These are phyloP conservation scores for Actinemys pallida DNA, from an alignment of 2,113 vertebrate species.

Conservation along the genomic window DNA sequence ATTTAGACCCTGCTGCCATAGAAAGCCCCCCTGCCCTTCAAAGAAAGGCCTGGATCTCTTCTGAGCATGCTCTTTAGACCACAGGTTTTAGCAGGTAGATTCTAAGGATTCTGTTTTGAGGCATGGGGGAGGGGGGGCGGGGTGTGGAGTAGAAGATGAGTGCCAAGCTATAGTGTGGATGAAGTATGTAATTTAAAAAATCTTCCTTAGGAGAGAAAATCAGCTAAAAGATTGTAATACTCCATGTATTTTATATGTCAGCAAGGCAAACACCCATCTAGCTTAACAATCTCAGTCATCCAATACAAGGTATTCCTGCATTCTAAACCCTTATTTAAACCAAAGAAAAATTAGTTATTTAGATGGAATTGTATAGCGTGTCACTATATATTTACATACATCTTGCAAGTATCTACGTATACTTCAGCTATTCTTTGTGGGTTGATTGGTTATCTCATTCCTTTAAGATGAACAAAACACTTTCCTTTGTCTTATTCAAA, in stretches of 20 bases:
- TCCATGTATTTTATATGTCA: background rate
- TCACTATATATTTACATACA: background rate
- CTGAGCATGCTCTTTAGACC: constrained; percentile 60
- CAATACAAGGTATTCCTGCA: background rate
- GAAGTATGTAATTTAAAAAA: constrained; percentile 5
- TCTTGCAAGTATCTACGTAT: background rate
- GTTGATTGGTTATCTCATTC: background rate
- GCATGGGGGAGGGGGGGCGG: background rate
- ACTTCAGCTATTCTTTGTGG: background rate
- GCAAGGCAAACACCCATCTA: background rate
- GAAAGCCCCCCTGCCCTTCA: constrained; percentile 44
- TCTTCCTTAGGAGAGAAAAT: background rate
- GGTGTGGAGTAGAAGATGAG: background rate
- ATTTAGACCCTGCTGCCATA: constrained; percentile 30
- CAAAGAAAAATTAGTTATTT: background rate
- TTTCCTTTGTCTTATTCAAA: background rate
- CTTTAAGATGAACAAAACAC: background rate
- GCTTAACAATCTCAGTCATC: background rate
- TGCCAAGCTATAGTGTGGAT: background rate
- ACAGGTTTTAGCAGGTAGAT: constrained; percentile 48
- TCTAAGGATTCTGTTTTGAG: constrained; percentile 56
- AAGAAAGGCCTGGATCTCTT: constrained; percentile 53
- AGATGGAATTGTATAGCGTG: background rate
- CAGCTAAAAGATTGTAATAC: background rate
- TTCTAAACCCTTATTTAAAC: background rate